Evolutionary conservation across 2,888 invertebrate species (phyloP), one percentile per base, ranked within the genome.

Genomic region (Diarsia dahlii): DNA sequence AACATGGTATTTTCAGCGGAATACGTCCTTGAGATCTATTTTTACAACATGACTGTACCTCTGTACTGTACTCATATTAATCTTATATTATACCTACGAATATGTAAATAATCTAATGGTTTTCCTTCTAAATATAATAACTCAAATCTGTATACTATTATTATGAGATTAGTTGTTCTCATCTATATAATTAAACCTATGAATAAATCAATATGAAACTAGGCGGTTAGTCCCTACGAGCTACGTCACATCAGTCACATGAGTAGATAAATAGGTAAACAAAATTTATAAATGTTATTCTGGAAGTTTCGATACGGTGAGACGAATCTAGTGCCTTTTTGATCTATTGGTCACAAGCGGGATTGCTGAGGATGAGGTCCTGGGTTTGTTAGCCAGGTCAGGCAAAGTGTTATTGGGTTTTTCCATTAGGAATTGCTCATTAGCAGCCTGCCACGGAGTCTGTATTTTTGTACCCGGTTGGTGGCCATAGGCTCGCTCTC

Each of bases 141-240:
- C 18, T 45, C 15, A 52, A 52, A 39, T 54, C 10, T 52, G 13
- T 63, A 1, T 28, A 60, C 13, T 6, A 64, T 52, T 68, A 64
- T 23, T 64, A 74, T 74, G 52, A 18, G 18, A 62, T 66, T 66
- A 9, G n/a, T 45, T 65, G 18, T 62, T 39, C 45, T 68, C 48
- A 66, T 54, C 0, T 28, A 28, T n/a, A 45, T 65, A 81, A 75
- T 65, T 69, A 75, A 74, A 23, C 20, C 20, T 34, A 77, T 60
- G 52, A 66, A 65, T 64, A 60, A 80, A 72, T 65, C 34, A 46
- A 72, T 45, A 63, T 12, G 0, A 52, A 69, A 62, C 12, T 20
- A 60, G 62, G n/a, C 34, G 69, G 23, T 56, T 71, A 73, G 64
- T 75, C 54, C 60, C 0, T 48, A 68, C 4, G 39, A 18, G 39